A percentile compares a stretch with the other conserved stretches of the same genome.
Conservation (phyloP, 2,113 vertebrate genomes). For the Helogale parvula region DNA sequence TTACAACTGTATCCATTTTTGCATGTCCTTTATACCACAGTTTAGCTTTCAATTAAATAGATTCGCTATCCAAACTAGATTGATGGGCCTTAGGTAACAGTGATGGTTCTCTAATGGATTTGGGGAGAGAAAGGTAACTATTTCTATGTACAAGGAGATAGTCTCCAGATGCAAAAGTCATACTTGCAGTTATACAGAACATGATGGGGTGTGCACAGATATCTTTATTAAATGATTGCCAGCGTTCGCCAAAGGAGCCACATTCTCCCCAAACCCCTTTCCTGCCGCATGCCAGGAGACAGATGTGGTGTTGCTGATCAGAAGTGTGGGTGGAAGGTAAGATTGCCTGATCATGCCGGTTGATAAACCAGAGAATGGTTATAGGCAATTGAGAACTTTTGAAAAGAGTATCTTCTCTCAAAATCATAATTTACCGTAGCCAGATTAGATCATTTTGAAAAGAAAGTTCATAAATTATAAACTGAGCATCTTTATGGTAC, state of each 20-base stretch:
- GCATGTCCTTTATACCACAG: not conserved
- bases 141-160: not conserved
- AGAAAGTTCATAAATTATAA: not conserved
- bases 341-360: not conserved
- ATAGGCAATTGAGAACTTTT: not conserved
- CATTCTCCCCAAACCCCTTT: not conserved
- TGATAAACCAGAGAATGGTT: not conserved
- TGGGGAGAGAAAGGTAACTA: not conserved
- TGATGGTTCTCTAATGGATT: not conserved
- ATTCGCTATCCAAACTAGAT: not conserved
- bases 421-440: not conserved
- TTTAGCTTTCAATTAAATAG: not conserved
- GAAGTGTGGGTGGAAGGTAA: not conserved
- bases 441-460: conserved; percentile 15
- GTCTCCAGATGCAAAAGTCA: not conserved
- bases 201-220: rapidly evolving
- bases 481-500: not conserved
- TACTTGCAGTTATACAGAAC: not conserved
- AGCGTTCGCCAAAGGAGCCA: not conserved
- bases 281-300: no score
- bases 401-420: not conserved
- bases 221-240: not conserved
- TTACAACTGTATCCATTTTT: not conserved
- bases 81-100: not conserved
- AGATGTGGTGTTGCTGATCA: not conserved